These are phyloP conservation scores for Distichodus sexfasciatus DNA, from an alignment of 2,797 vertebrate genomes.

Conservation along the genomic window DNA sequence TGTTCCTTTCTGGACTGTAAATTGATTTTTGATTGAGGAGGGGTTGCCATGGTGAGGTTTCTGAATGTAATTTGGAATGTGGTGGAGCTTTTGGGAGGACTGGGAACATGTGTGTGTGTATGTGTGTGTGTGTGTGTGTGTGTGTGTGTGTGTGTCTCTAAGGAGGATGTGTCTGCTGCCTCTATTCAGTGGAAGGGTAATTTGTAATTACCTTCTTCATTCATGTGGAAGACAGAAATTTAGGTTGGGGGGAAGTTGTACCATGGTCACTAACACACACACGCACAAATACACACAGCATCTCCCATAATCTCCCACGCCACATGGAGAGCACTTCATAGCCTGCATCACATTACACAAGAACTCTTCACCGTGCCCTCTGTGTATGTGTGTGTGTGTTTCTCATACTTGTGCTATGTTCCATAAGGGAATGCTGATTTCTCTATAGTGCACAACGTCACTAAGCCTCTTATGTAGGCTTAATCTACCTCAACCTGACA, in stretches of 20 bases:
- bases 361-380: too few species aligned
- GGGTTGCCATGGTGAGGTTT: background rate
- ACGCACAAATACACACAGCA: too few species aligned
- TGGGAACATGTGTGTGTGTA: background rate
- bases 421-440: too few species aligned
- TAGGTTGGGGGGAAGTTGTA: background rate
- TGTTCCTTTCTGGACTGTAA: background rate
- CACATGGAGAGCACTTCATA: too few species aligned
- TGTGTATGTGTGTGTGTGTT: too few species aligned
- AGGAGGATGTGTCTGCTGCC: background rate
- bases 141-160: background rate
- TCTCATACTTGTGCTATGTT: too few species aligned
- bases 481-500: too few species aligned
- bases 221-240: background rate
- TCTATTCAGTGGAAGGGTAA: background rate
- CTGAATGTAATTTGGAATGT: background rate
- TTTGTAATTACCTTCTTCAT: background rate
- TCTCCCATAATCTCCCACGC: too few species aligned
- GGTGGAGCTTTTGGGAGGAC: background rate
- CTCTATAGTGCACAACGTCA: too few species aligned
- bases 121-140: slow-evolving; percentile 12
- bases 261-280: background rate
- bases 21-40: background rate
- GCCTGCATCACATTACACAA: too few species aligned
- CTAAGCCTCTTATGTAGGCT: too few species aligned